Evolutionary conservation across 2,888 invertebrate species (phyloP).

Genomic region (Diadromus collaris): DNA sequence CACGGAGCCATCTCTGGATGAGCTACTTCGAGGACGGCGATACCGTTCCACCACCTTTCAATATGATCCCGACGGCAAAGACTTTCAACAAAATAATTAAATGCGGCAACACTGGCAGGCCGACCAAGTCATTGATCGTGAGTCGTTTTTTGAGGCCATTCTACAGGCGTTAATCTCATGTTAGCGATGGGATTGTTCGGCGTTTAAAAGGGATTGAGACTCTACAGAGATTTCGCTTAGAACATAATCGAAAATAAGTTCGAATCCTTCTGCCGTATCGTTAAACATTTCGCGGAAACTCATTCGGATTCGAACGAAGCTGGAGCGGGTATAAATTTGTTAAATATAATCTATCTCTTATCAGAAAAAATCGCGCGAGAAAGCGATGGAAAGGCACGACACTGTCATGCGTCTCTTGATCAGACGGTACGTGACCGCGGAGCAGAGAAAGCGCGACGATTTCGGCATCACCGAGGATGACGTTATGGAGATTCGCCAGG

Average conservation of each 20-base stretch:
- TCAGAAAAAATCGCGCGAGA: slow-evolving; percentile 88
- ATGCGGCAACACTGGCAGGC: slow-evolving; percentile 80
- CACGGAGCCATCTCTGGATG: slow-evolving; percentile 97
- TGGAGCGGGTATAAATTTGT: too few species aligned
- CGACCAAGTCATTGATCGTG: slow-evolving; percentile 85
- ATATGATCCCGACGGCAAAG: slow-evolving; percentile 94
- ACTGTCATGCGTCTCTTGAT: slow-evolving; percentile 94
- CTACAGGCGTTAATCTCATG: too few species aligned
- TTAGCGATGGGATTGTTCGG: too few species aligned
- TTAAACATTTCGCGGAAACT: too few species aligned
- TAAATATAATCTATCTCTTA: neutral
- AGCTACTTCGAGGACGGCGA: slow-evolving; percentile 97
- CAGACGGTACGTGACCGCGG: slow-evolving; percentile 94
- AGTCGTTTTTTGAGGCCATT: slow-evolving; percentile 62
- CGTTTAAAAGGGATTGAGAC: too few species aligned
- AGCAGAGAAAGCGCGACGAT: slow-evolving; percentile 93
- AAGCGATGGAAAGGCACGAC: slow-evolving; percentile 88
- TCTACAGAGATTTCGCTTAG: neutral
- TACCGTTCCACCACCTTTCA: slow-evolving; percentile 97
- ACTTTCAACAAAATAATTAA: slow-evolving; percentile 82
- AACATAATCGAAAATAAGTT: neutral
- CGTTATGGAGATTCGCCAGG: slow-evolving; percentile 98
- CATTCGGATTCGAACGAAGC: too few species aligned
- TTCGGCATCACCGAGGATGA: slow-evolving; percentile 98
- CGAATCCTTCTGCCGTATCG: too few species aligned